phyloP scores from a whole-genome alignment of 2,113 vertebrate genomes.

The Microtus pennsylvanicus region DNA sequence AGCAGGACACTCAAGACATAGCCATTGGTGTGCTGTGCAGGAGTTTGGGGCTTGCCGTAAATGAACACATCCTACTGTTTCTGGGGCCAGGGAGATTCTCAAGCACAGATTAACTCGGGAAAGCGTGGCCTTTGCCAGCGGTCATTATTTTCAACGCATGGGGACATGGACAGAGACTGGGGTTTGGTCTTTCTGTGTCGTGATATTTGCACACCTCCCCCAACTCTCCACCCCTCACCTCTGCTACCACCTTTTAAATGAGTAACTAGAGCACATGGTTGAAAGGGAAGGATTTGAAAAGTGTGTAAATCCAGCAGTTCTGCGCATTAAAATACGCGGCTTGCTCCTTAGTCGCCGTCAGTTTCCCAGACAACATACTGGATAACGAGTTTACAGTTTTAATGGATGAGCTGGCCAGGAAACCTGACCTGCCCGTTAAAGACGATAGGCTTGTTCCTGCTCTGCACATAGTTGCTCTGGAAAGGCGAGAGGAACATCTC shows the following conservation, averaged over 20 bases:
- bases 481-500: not conserved
- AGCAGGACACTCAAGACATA: slow-evolving; percentile 51
- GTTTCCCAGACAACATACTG: not conserved
- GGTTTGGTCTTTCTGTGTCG: not conserved
- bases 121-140: not conserved
- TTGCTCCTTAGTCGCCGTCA: slow-evolving; percentile 34
- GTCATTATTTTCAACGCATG: not conserved
- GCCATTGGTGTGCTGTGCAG: slow-evolving; percentile 51
- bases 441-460: not conserved
- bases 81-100: slow-evolving; percentile 65
- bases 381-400: not conserved
- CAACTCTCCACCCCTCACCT: not conserved
- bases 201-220: not conserved
- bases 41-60: not conserved
- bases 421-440: not conserved
- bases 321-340: not conserved
- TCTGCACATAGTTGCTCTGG: not conserved
- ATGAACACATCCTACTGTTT: slow-evolving; percentile 73
- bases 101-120: slow-evolving; percentile 66
- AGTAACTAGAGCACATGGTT: slow-evolving; percentile 45
- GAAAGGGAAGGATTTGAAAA: slow-evolving; percentile 44
- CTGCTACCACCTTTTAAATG: slow-evolving; percentile 1
- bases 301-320: slow-evolving; percentile 14
- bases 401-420: slow-evolving; percentile 25
- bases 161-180: not conserved